These are phyloP conservation scores for Pampusana beccarii DNA, from an alignment of 2,113 vertebrate genomes.

Conservation along the genomic window DNA sequence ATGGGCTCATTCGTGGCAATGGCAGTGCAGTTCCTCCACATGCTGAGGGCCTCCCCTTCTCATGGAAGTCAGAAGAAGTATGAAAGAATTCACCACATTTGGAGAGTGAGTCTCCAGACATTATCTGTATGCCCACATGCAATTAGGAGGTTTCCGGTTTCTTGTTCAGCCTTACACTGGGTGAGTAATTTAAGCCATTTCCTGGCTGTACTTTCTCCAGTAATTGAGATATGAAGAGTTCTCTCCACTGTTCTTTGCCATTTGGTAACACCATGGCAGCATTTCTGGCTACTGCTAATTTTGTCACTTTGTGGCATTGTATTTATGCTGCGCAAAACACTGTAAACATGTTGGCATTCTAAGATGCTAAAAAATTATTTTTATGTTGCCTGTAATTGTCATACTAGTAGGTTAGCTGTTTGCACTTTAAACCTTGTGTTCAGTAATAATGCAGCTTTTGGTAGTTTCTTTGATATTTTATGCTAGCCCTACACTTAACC, in stretches of 20 bases:
- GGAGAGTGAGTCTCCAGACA: background rate
- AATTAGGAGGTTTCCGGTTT: background rate
- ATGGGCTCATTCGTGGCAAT: background rate
- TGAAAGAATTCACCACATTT: background rate
- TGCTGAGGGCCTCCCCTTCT: background rate
- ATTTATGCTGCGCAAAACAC: background rate
- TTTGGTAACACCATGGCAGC: background rate
- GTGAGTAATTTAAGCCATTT: background rate
- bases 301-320: background rate
- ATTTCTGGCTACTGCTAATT: background rate
- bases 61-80: background rate
- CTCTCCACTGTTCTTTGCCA: background rate
- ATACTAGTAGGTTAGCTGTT: background rate
- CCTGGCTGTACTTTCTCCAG: background rate
- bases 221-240: background rate
- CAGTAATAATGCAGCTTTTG: background rate
- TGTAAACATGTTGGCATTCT: background rate
- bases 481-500: background rate
- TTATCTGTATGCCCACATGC: accelerated
- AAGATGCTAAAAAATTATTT: background rate
- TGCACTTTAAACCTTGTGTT: background rate
- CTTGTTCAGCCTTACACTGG: background rate
- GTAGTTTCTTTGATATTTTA: background rate
- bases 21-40: background rate
- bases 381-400: background rate